A percentile compares a stretch with the other conserved stretches of the same genome.
These are phyloP conservation scores for Tetranychus urticae DNA, from an alignment of 1,140 invertebrate genomes.

Conservation along the genomic window DNA sequence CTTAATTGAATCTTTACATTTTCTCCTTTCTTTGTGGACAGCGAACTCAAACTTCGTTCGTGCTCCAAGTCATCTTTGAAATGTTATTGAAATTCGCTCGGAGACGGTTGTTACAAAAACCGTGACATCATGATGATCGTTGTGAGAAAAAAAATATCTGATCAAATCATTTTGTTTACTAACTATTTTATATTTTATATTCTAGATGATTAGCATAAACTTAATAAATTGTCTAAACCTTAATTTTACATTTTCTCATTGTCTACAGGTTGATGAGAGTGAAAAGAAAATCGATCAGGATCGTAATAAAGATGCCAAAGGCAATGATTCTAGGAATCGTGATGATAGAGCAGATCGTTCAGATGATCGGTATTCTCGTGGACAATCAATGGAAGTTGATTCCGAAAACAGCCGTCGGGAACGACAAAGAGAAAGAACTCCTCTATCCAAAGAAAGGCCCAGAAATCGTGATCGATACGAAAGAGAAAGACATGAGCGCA, in stretches of 20 bases:
- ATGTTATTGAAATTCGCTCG: too few relatives aligned
- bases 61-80: too few relatives aligned
- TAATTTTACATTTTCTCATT: background rate
- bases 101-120: too few relatives aligned
- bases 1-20: too few relatives aligned
- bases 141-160: background rate
- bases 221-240: background rate
- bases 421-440: background rate
- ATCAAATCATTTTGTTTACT: background rate
- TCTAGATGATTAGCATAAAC: background rate
- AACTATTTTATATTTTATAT: background rate
- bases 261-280: background rate
- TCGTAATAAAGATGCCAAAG: background rate
- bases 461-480: background rate
- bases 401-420: too few relatives aligned
- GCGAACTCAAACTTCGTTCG: too few relatives aligned
- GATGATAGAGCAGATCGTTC: background rate
- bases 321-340: background rate
- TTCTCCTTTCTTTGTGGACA: too few relatives aligned
- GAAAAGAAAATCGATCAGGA: background rate
- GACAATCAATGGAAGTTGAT: too few relatives aligned
- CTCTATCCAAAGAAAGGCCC: background rate
- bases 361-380: background rate
- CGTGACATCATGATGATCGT: too few relatives aligned
- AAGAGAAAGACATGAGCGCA: background rate